Evolutionary conservation across 2,888 invertebrate species (phyloP).

Genomic region (Chloroclystis v-ata): DNA sequence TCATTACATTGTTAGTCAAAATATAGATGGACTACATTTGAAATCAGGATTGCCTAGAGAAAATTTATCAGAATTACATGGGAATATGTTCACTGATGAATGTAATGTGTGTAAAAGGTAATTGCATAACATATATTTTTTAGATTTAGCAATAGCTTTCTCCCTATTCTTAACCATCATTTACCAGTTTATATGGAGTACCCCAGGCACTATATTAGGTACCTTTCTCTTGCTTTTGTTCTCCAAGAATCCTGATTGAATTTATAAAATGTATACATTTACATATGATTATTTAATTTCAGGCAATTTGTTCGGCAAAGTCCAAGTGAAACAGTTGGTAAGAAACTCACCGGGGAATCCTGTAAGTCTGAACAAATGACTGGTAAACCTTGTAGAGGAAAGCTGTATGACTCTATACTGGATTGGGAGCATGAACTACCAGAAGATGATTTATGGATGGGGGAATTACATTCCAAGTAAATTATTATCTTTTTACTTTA

Average conservation of each 20-base stretch:
- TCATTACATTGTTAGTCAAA: conserved; percentile 95
- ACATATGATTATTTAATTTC: conserved; percentile 26
- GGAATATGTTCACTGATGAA: conserved; percentile 98
- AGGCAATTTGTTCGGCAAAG: conserved; percentile 88
- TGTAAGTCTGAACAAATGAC: conserved; percentile 82
- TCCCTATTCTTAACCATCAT: not conserved
- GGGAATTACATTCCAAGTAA: conserved; percentile 90
- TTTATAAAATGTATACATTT: too few relatives aligned
- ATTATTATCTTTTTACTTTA: not conserved
- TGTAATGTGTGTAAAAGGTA: conserved; percentile 92
- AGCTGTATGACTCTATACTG: conserved; percentile 92
- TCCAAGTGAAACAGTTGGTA: conserved; percentile 90
- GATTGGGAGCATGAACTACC: conserved; percentile 99
- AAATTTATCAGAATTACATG: conserved; percentile 94
- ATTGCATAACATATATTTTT: conserved; percentile 7
- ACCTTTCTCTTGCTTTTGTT: too few relatives aligned
- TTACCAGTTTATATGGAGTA: too few relatives aligned
- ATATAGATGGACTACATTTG: conserved; percentile 98
- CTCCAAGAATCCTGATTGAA: too few relatives aligned
- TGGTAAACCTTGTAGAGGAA: conserved; percentile 89
- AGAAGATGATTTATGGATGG: conserved; percentile 88
- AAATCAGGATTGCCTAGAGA: conserved; percentile 90
- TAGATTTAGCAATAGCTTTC: not conserved
- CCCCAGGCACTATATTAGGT: too few relatives aligned
- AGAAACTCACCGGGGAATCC: conserved; percentile 81